Base-by-base conservation (phyloP, 2,888 invertebrate genomes). In the Parnassius glacialis region DNA sequence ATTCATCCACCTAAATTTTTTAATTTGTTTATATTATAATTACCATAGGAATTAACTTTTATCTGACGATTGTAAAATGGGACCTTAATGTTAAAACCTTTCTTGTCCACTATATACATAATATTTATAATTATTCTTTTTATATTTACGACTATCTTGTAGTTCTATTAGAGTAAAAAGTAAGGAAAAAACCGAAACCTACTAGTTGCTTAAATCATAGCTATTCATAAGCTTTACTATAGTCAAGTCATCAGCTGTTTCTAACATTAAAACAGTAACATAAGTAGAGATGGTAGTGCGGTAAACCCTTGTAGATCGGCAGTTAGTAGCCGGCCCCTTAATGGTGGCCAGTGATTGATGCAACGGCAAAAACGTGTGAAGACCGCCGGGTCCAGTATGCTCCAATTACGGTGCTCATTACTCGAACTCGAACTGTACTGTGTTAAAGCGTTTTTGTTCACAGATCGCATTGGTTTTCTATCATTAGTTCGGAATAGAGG, bases 331-430 rank as follows among this genome's bases (percentile, higher is more conserved):
- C 34, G 54, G 51, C 57, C 67, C 64, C 43, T 25, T 63, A 56
- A 63, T 63, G 56, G 59, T 52, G 43, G 59, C 13, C 47, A 42
- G 60, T 64, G 72, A 74, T 74, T 72, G 73, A 74, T 68, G 70
- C 57, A 56, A 12, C 65, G 51, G 68, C 72, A 79, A 79, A 79
- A 79, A 79, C 79, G 78, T 79, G 79, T 77, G 79, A 78, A 74
- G 72, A 57, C 42, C 42, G 51, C 9, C 34, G 41, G 41, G 45
- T 34, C 47, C 34, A n/a, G 45, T 45, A 13, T 72, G 75, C 73
- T 73, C 76, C 71, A 74, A 74, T 74, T 75, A 73, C 72, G 72
- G 67, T 20, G 41, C 52, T 52, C 73, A 71, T 70, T 69, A 72
- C 63, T 12, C 34, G 16, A 47, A 20, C 53, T n/a, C 52, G 47